A percentile compares a stretch with the other conserved stretches of the same genome.
Evolutionary conservation across 2,797 vertebrate genomes (phyloP).

Genomic region (Myoxocephalus aenaeus): DNA sequence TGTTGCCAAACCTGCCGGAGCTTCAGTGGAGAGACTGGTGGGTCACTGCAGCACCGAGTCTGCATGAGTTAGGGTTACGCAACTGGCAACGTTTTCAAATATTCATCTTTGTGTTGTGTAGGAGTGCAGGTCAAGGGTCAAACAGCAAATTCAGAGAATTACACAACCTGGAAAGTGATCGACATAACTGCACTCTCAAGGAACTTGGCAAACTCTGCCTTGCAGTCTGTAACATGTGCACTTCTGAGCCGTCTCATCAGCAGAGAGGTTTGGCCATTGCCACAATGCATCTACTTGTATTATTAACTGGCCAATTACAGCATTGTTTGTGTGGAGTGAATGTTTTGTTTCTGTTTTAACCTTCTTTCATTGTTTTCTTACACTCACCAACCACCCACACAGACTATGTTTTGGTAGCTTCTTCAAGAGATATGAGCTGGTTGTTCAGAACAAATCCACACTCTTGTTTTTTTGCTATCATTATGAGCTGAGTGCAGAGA

Average conservation of each 20-base stretch:
- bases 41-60: slow-evolving; percentile 32
- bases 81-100: slow-evolving; percentile 63
- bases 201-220: slow-evolving; percentile 30
- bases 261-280: neutral
- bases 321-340: slow-evolving; percentile 25
- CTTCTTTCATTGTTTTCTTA: slow-evolving; percentile 22
- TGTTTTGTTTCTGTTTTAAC: slow-evolving; percentile 40
- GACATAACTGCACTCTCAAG: slow-evolving; percentile 12
- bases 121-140: slow-evolving; percentile 40
- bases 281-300: neutral
- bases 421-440: slow-evolving; percentile 25
- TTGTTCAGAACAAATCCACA: slow-evolving; percentile 24
- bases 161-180: slow-evolving; percentile 27
- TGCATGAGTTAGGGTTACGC: slow-evolving; percentile 47
- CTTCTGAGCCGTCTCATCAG: slow-evolving; percentile 5
- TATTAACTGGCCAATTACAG: slow-evolving; percentile 26
- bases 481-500: neutral
- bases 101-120: slow-evolving; percentile 38
- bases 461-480: neutral
- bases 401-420: slow-evolving; percentile 34
- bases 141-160: slow-evolving; percentile 39
- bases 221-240: slow-evolving; percentile 1
- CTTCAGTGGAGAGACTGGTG: slow-evolving; percentile 27
- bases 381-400: slow-evolving; percentile 40
- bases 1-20: slow-evolving; percentile 50